Conservation (phyloP, 2,888 invertebrate species). For the Philaethria dido region DNA sequence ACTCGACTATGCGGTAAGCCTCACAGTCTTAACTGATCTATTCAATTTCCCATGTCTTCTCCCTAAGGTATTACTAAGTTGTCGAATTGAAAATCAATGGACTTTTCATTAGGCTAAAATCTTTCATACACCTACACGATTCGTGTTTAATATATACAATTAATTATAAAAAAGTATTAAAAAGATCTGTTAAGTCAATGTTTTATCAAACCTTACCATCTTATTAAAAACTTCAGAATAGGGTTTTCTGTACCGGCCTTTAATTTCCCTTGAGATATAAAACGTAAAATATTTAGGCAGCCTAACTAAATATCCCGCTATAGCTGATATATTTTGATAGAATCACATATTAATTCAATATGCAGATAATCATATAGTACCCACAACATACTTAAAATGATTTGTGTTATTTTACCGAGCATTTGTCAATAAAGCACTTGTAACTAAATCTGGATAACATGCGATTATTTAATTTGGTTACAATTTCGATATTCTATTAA, state of each 20-base stretch:
- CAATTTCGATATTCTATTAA: constrained; percentile 27
- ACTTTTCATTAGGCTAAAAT: not conserved
- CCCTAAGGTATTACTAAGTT: constrained; percentile 32
- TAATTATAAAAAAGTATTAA: not conserved
- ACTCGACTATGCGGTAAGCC: constrained; percentile 60
- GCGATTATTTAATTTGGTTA: not conserved
- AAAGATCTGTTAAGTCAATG: not conserved
- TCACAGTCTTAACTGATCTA: constrained; percentile 47
- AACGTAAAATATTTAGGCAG: constrained; percentile 66
- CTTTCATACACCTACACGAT: not conserved
- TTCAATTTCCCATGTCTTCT: constrained; percentile 34
- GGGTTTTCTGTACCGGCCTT: constrained; percentile 61
- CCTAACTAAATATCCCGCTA: constrained; percentile 59
- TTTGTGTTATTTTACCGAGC: constrained; percentile 1
- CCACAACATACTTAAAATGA: no score
- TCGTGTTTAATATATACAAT: not conserved
- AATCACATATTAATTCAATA: constrained; percentile 50
- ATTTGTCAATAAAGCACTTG: not conserved
- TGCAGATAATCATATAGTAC: not conserved
- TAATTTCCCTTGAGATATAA: constrained; percentile 69
- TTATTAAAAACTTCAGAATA: constrained; percentile 51
- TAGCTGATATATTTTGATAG: constrained; percentile 63
- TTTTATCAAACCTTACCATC: constrained; percentile 47
- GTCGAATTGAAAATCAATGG: constrained; percentile 28
- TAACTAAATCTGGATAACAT: not conserved